Evolutionary conservation across 2,113 vertebrate genomes (phyloP).

Genomic region (Psilopsiagon aurifrons): DNA sequence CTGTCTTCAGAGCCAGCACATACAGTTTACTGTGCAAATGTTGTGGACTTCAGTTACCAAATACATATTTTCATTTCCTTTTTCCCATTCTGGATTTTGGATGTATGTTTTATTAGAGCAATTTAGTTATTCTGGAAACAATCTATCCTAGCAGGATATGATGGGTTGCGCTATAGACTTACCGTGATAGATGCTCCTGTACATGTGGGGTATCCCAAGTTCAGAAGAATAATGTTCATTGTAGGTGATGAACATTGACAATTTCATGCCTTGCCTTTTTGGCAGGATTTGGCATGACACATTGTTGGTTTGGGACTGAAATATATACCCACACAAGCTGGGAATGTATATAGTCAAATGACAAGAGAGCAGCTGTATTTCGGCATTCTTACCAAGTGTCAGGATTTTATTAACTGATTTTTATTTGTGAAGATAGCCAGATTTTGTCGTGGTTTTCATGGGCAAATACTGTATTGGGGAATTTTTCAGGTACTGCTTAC

Average conservation of each 20-base stretch:
- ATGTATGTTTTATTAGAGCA: neutral
- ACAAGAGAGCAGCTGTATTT: neutral
- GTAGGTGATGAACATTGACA: neutral
- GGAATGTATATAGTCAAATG: neutral
- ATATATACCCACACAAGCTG: neutral
- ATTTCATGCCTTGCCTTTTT: neutral
- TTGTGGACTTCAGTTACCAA: neutral
- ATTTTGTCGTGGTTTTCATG: neutral
- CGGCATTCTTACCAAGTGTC: neutral
- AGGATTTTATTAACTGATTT: neutral
- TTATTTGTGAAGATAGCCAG: accelerated
- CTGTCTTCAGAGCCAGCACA: neutral
- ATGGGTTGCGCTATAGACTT: neutral
- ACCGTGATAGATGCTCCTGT: neutral
- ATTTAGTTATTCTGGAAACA: neutral
- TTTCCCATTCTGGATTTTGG: neutral
- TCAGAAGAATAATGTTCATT: neutral
- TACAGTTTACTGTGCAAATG: neutral
- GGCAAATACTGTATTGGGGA: neutral
- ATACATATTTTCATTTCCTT: neutral
- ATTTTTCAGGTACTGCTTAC: neutral
- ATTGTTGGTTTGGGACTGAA: neutral
- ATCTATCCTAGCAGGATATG: neutral
- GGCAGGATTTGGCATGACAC: neutral
- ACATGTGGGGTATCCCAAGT: neutral